Conservation (phyloP, 2,888 invertebrate species). For the Spatulosminthurus flaviceps region DNA sequence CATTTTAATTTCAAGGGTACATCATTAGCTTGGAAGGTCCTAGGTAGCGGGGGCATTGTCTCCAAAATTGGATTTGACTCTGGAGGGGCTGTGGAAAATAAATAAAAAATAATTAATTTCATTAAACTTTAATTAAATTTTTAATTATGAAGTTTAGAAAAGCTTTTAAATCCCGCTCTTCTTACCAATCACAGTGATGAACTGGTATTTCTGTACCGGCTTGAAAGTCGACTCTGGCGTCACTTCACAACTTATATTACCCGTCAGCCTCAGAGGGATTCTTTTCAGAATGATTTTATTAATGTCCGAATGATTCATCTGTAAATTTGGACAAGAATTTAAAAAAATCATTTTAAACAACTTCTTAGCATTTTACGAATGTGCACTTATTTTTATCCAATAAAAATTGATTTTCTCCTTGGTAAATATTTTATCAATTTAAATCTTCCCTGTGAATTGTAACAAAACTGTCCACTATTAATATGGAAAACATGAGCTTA, state of each 20-base stretch:
- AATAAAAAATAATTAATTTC: constrained; percentile 16
- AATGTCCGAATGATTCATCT: constrained; percentile 57
- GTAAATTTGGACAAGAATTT: no score
- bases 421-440: no score
- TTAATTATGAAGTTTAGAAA: no score
- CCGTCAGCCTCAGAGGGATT: constrained; percentile 56
- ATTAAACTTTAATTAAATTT: no score
- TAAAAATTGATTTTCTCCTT: no score
- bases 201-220: constrained; percentile 35
- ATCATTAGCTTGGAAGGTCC: constrained; percentile 15
- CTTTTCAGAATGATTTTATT: constrained; percentile 55
- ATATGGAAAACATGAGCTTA: no score
- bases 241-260: constrained; percentile 60
- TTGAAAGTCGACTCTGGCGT: constrained; percentile 49
- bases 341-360: no score
- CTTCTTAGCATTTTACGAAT: no score
- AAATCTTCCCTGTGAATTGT: no score
- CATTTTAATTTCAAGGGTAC: constrained; percentile 52
- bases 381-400: no score
- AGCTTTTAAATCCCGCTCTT: constrained; percentile 1
- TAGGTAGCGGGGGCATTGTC: constrained; percentile 29
- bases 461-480: no score
- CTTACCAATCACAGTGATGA: constrained; percentile 60
- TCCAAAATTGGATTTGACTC: constrained; percentile 47
- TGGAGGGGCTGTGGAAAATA: constrained; percentile 54